Base-by-base conservation (phyloP, 2,888 invertebrate genomes). In the Drosophila sordidula region DNA sequence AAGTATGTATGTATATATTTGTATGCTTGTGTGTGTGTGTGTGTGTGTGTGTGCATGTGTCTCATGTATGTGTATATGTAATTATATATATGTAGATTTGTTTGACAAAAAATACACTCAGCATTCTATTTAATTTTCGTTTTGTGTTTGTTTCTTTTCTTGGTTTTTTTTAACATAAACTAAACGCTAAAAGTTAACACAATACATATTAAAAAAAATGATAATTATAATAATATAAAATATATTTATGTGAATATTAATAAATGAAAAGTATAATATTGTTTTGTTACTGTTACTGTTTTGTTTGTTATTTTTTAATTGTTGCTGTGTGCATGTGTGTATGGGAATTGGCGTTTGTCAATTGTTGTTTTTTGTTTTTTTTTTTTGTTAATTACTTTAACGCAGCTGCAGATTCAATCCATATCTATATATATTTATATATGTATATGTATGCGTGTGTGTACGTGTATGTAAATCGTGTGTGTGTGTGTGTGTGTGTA, bases 71-170 rank as follows among this genome's bases (percentile, higher is more conserved):
- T 66, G 50, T 64, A 52, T 67, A 42, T 69, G 64, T 70, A 45
- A 56, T 69, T 54, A 56, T 62, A 54, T 62, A 54, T 74, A 82
- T 82, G 77, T 85, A 85, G 75, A 78, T 84, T 84, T 84, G 83
- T 84, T 84, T 79, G 80, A 85, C 86, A 85, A 84, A 85, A 85
- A 85, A 79, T 85, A 84, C 83, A 85, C 77, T 78, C 73, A 59
- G 71, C 74, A 71, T 71, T 63, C 39, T 50, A 70, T 67, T 75
- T 62, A 63, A 46, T 54, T 51, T 47, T 67, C 45, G 46, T 47
- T 50, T 57, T 57, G 44, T 49, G 55, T 54, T 69, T 75, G 46
- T 62, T 32, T 51, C 39, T n/a, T 29, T 59, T 32, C 22, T 57
- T 39, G 26, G 51, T 68, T 68, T 51, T 52, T 55, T 76, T 76